Conservation (phyloP, 2,888 invertebrate species). For the Heteromyza rotundicornis region DNA sequence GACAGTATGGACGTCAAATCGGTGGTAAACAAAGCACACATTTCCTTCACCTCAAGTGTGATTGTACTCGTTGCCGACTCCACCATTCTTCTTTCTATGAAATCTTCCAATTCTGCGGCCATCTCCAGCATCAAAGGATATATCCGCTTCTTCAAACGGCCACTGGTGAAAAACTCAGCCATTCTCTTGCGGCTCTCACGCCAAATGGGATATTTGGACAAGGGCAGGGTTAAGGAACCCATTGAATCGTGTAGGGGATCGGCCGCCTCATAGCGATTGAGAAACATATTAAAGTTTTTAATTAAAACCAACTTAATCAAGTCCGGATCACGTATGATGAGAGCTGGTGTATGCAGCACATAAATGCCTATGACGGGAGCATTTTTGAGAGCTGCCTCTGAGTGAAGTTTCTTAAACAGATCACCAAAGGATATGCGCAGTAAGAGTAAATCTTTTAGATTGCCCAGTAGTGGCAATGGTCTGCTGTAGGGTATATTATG, state of each 20-base stretch:
- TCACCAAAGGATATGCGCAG: conserved; percentile 52
- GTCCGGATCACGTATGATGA: conserved; percentile 61
- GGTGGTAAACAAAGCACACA: conserved; percentile 54
- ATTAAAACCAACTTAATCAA: conserved; percentile 60
- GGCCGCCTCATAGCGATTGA: conserved; percentile 55
- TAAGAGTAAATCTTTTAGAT: conserved; percentile 54
- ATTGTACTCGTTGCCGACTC: conserved; percentile 5
- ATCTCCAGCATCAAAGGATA: conserved; percentile 52
- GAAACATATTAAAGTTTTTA: conserved; percentile 51
- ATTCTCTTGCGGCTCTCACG: conserved; percentile 46
- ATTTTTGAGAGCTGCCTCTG: conserved; percentile 33
- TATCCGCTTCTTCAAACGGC: conserved; percentile 49
- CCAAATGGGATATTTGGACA: conserved; percentile 52
- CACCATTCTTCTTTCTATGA: conserved; percentile 25
- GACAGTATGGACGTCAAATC: conserved; percentile 53
- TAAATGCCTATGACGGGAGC: conserved; percentile 53
- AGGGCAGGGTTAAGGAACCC: conserved; percentile 45
- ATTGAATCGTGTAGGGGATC: conserved; percentile 42
- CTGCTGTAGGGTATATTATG: conserved; percentile 50
- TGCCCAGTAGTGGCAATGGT: conserved; percentile 57
- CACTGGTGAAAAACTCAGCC: conserved; percentile 49
- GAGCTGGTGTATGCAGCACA: conserved; percentile 62
- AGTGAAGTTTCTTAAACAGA: conserved; percentile 55
- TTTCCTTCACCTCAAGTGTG: conserved; percentile 48
- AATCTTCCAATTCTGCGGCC: conserved; percentile 39